A percentile compares a stretch with the other conserved stretches of the same genome.
Conservation (phyloP, 2,888 invertebrate genomes). For the Resseliella maxima region DNA sequence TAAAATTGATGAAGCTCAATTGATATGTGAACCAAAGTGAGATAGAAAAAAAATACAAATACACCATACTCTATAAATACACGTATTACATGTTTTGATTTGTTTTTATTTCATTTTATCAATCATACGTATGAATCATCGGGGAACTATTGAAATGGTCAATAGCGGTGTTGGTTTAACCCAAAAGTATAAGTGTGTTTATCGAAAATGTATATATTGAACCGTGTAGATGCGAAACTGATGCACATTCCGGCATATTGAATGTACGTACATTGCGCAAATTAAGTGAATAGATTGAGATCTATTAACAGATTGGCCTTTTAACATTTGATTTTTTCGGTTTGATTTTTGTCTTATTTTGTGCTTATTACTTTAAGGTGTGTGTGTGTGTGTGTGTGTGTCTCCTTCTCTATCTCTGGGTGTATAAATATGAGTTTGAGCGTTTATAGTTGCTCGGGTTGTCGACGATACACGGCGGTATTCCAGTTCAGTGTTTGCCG, state of each 20-base stretch:
- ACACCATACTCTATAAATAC: not conserved
- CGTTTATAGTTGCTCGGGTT: too few relatives aligned
- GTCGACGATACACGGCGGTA: not conserved
- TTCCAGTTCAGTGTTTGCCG: not conserved
- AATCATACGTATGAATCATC: not conserved
- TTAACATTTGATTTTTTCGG: not conserved
- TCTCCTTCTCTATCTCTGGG: too few relatives aligned
- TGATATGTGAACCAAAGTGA: not conserved
- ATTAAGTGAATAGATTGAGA: not conserved
- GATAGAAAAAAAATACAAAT: not conserved
- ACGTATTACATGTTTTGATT: not conserved
- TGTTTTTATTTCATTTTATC: not conserved
- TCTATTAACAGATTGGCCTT: conserved; percentile 29
- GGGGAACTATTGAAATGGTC: not conserved
- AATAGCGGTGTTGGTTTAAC: not conserved
- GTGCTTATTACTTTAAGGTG: not conserved
- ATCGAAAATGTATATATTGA: not conserved
- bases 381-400: not conserved
- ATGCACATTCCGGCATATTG: too few relatives aligned
- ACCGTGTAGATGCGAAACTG: not conserved
- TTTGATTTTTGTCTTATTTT: not conserved
- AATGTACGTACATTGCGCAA: not conserved
- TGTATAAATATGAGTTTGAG: too few relatives aligned
- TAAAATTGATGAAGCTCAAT: not conserved
- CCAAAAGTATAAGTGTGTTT: not conserved